Conservation (phyloP, 2,888 invertebrate species). For the Deroplatys truncata region DNA sequence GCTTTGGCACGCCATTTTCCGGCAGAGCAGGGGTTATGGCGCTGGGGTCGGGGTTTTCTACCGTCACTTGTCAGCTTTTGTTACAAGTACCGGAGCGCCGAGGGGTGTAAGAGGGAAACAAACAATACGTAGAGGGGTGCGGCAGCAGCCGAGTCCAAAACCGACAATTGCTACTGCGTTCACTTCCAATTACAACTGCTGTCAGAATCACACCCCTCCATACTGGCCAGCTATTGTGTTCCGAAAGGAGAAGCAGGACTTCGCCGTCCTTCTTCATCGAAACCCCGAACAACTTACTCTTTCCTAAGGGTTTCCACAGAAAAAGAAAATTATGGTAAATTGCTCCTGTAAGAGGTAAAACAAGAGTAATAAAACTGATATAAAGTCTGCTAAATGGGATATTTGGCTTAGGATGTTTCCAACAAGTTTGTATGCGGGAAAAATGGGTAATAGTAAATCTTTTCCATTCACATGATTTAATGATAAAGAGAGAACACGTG, state of each 20-base stretch:
- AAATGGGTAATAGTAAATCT: too few species aligned
- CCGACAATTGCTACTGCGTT: slow-evolving; percentile 12
- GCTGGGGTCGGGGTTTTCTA: not conserved
- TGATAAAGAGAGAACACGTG: too few species aligned
- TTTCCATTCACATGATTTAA: too few species aligned
- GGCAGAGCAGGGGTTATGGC: not conserved
- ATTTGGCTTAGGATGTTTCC: too few species aligned
- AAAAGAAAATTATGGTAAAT: not conserved
- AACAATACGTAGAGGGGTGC: not conserved
- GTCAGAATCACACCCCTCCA: slow-evolving; percentile 6
- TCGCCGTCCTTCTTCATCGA: too few species aligned
- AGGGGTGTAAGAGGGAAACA: not conserved
- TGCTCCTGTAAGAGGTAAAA: not conserved
- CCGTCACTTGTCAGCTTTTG: slow-evolving; percentile 14
- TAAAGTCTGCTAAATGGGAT: too few species aligned
- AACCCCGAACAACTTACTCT: not conserved
- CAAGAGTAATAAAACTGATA: not conserved
- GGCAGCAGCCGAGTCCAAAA: not conserved
- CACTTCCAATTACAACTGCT: slow-evolving; percentile 12
- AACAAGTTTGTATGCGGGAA: too few species aligned
- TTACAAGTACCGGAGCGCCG: not conserved
- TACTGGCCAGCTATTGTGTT: not conserved
- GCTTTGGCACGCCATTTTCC: not conserved
- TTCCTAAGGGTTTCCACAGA: not conserved
- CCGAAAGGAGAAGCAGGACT: too few species aligned